Conservation (phyloP, 2,113 vertebrate genomes). For the Nibea albiflora region DNA sequence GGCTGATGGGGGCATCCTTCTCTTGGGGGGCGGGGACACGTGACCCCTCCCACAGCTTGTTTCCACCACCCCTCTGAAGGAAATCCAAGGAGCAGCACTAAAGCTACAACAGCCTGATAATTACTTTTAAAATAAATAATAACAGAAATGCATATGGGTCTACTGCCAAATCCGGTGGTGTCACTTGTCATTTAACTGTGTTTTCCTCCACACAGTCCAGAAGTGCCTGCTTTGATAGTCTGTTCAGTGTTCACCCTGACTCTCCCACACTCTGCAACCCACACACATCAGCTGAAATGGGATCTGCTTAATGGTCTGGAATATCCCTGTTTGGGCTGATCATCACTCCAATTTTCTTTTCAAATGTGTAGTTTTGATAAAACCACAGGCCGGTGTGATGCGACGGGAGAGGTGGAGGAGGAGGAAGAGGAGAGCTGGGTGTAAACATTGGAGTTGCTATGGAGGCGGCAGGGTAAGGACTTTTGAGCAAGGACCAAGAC, state of each 20-base stretch:
- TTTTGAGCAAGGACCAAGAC: conserved; percentile 29
- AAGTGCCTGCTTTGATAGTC: conserved; percentile 28
- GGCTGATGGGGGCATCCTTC: background rate
- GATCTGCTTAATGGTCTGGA: conserved; percentile 73
- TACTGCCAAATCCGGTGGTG: background rate
- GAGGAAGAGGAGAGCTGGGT: conserved; percentile 17
- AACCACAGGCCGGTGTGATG: conserved; percentile 73
- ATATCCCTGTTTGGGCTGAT: conserved; percentile 70
- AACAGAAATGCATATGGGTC: background rate
- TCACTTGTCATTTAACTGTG: conserved; percentile 21
- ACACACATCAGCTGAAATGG: conserved; percentile 60
- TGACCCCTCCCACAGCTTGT: conserved; percentile 12
- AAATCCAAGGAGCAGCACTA: conserved; percentile 22
- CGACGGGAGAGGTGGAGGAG: conserved; percentile 50
- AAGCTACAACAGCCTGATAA: background rate
- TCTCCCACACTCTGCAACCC: conserved; percentile 54
- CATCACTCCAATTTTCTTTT: conserved; percentile 69
- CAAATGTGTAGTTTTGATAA: conserved; percentile 76
- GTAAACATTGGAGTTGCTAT: conserved; percentile 74
- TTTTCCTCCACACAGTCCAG: conserved; percentile 39
- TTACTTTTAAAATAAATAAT: conserved; percentile 16
- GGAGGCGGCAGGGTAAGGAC: conserved; percentile 54
- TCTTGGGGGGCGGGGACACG: background rate
- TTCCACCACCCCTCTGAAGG: conserved; percentile 9
- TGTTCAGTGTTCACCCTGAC: conserved; percentile 36